Evolutionary conservation across 2,797 vertebrate species (phyloP).

Genomic region (Halcyon smyrnensis): DNA sequence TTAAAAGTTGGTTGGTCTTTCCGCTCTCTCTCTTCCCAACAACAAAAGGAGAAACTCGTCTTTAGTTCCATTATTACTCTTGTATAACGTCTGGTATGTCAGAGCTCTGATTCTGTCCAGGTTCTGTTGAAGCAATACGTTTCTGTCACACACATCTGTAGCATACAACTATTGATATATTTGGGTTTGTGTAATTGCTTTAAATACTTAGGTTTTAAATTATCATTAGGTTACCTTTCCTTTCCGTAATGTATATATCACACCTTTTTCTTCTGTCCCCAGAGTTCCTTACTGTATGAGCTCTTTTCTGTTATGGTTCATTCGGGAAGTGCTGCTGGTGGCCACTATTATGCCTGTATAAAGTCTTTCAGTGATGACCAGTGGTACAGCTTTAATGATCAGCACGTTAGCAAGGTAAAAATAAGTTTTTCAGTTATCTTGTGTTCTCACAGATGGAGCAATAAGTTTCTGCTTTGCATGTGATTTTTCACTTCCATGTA

Average conservation of each 20-base stretch:
- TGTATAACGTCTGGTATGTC: not conserved
- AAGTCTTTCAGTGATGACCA: conserved; percentile 97
- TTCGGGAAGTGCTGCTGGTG: conserved; percentile 97
- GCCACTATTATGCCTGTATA: conserved; percentile 99
- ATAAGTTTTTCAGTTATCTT: not conserved
- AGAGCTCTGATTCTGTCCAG: not conserved
- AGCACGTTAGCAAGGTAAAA: conserved; percentile 97
- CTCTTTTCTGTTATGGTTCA: conserved; percentile 99
- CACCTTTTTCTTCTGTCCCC: conserved; percentile 33
- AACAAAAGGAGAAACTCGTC: not conserved
- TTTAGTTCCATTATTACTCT: not conserved
- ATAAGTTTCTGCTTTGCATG: not conserved
- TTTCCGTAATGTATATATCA: fast-evolving
- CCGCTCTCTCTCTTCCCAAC: not conserved
- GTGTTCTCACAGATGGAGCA: not conserved
- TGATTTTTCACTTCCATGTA: not conserved
- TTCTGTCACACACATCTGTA: not conserved
- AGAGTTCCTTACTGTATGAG: conserved; percentile 94
- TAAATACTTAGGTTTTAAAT: not conserved
- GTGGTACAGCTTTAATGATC: conserved; percentile 99
- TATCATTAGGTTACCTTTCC: not conserved
- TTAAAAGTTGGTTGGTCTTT: not conserved
- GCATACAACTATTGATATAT: not conserved
- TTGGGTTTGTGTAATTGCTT: not conserved
- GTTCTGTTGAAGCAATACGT: not conserved